These are phyloP conservation scores for Acronicta alni DNA, from an alignment of 2,888 invertebrate genomes.

Conservation along the genomic window DNA sequence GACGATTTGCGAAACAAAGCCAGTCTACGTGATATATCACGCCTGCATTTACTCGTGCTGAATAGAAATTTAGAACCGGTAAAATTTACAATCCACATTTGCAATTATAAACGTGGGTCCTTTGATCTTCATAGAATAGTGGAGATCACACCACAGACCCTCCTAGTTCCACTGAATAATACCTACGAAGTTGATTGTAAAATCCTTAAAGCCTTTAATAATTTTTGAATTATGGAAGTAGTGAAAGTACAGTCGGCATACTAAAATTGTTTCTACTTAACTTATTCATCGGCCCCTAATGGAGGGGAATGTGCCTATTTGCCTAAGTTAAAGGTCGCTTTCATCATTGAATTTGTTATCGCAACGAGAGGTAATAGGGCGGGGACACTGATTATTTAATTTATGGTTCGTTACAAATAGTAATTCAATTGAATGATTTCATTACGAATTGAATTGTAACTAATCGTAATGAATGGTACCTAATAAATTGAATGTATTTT, in stretches of 20 bases:
- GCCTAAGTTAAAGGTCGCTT: slow-evolving; percentile 51
- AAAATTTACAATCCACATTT: slow-evolving; percentile 50
- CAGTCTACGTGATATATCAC: slow-evolving; percentile 49
- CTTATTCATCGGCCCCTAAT: slow-evolving; percentile 48
- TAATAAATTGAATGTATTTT: no score
- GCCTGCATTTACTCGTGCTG: slow-evolving; percentile 52
- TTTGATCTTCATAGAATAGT: slow-evolving; percentile 34
- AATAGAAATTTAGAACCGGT: slow-evolving; percentile 64
- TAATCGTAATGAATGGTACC: slow-evolving; percentile 22
- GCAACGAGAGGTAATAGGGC: slow-evolving; percentile 47
- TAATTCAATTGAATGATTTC: slow-evolving; percentile 42
- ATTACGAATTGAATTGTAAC: slow-evolving; percentile 29
- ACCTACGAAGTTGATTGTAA: slow-evolving; percentile 29
- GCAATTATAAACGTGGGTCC: slow-evolving; percentile 40
- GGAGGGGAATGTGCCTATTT: slow-evolving; percentile 51
- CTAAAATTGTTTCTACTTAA: slow-evolving; percentile 45
- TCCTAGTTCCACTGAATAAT: slow-evolving; percentile 13
- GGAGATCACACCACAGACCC: slow-evolving; percentile 17
- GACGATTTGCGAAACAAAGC: slow-evolving; percentile 55
- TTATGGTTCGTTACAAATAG: slow-evolving; percentile 45
- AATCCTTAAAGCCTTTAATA: slow-evolving; percentile 4
- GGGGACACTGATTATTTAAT: slow-evolving; percentile 50
- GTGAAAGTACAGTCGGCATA: slow-evolving; percentile 39
- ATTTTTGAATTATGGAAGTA: slow-evolving; percentile 34
- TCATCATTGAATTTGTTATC: slow-evolving; percentile 55